These are phyloP conservation scores for Calliopum simillimum DNA, from an alignment of 2,888 invertebrate genomes.

Conservation along the genomic window DNA sequence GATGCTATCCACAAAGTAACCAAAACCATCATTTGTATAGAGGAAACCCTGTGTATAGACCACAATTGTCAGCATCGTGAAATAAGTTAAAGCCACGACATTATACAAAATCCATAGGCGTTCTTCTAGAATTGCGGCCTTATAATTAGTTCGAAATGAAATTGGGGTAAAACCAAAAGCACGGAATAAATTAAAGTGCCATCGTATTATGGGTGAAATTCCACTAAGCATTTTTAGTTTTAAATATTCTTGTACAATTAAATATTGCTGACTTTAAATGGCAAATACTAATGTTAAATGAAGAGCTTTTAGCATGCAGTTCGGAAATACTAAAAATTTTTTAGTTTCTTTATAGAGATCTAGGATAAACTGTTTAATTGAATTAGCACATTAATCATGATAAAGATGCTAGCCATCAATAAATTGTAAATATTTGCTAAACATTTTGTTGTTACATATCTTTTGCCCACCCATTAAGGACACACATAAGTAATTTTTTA, in stretches of 20 bases:
- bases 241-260: neutral
- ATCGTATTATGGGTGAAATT: conserved; percentile 35
- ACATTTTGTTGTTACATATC: too few relatives aligned
- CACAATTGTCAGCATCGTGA: neutral
- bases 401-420: too few relatives aligned
- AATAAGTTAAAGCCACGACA: conserved; percentile 4
- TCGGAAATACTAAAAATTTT: too few relatives aligned
- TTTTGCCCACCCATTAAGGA: too few relatives aligned
- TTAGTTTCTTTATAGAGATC: too few relatives aligned
- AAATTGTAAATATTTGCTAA: too few relatives aligned
- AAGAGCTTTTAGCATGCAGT: neutral
- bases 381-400: neutral
- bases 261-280: neutral
- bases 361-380: conserved; percentile 7
- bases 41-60: conserved; percentile 6
- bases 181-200: conserved; percentile 42
- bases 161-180: conserved; percentile 33
- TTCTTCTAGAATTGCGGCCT: conserved; percentile 5
- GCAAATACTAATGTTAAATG: neutral
- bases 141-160: conserved; percentile 26
- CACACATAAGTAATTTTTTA: too few relatives aligned
- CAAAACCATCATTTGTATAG: conserved; percentile 30
- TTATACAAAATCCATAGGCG: conserved; percentile 28
- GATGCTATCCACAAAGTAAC: conserved; percentile 33
- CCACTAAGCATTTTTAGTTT: conserved; percentile 9